phyloP scores from a whole-genome alignment of 2,888 invertebrate species.

The Chymomyza amoena region DNA sequence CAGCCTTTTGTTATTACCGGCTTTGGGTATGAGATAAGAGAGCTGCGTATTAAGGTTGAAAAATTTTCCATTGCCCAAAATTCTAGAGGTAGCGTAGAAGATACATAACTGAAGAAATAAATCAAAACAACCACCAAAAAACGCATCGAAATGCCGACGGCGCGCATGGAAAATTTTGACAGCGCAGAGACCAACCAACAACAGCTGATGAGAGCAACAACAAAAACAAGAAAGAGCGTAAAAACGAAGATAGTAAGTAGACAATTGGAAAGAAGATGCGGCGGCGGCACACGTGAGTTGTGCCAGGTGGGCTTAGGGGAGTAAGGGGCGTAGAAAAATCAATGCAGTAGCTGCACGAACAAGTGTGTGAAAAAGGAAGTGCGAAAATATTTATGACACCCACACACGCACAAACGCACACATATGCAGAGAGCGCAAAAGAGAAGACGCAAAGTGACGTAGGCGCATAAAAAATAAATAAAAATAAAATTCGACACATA shows the following conservation, averaged over 20 bases:
- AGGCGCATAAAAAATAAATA: constrained; percentile 13
- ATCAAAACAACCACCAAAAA: constrained; percentile 20
- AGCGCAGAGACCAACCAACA: neutral
- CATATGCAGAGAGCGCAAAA: neutral
- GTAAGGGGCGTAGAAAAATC: constrained; percentile 37
- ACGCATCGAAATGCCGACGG: neutral
- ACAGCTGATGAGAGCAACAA: constrained; percentile 50
- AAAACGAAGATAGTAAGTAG: neutral
- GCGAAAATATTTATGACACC: constrained; percentile 36
- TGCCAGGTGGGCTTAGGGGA: constrained; percentile 12
- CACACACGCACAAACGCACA: constrained; percentile 17
- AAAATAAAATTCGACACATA: constrained; percentile 1
- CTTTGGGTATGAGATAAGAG: constrained; percentile 11
- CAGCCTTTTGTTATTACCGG: constrained; percentile 4
- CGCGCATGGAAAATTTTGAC: constrained; percentile 40
- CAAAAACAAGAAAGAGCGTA: constrained; percentile 9
- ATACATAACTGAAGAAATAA: neutral
- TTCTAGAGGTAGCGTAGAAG: no score
- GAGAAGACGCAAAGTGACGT: constrained; percentile 25
- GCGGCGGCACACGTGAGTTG: neutral
- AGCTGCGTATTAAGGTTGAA: constrained; percentile 16
- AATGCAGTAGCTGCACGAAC: constrained; percentile 38
- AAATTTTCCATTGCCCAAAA: constrained; percentile 27
- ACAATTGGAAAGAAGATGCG: neutral
- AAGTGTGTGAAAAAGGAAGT: constrained; percentile 36